Conservation (phyloP, 2,113 vertebrate genomes). For the Crypturellus undulatus region DNA sequence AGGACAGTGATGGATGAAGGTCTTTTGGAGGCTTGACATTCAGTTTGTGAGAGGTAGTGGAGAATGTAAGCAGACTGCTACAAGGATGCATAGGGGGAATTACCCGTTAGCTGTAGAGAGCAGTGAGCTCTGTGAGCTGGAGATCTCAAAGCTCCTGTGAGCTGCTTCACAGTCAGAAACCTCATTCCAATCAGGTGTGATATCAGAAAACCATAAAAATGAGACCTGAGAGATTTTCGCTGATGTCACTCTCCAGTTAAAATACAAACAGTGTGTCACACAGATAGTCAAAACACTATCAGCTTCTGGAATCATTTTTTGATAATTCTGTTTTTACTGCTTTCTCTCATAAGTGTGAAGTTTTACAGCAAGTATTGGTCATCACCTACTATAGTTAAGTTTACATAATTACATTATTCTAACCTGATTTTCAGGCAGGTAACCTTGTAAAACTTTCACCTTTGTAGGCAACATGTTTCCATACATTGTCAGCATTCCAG, state of each 20-base stretch:
- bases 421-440: not conserved
- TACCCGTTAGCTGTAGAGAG: not conserved
- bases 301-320: not conserved
- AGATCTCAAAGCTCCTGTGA: not conserved
- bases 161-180: not conserved
- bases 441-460: not conserved
- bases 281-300: not conserved
- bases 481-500: not conserved
- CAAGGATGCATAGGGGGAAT: constrained; percentile 8
- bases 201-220: not conserved
- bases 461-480: not conserved
- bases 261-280: not conserved
- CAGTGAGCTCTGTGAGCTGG: not conserved
- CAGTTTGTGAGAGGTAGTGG: constrained; percentile 34
- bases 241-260: not conserved
- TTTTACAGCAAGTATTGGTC: not conserved
- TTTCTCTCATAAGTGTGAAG: not conserved
- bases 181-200: not conserved
- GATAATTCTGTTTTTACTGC: not conserved
- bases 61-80: constrained; percentile 32
- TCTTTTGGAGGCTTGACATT: constrained; percentile 58
- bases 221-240: not conserved
- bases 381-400: not conserved
- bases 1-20: constrained; percentile 64
- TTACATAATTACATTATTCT: not conserved